Evolutionary conservation across 2,888 invertebrate species (phyloP), one percentile per base, ranked within the genome.

Genomic region (Sisyra nigra): DNA sequence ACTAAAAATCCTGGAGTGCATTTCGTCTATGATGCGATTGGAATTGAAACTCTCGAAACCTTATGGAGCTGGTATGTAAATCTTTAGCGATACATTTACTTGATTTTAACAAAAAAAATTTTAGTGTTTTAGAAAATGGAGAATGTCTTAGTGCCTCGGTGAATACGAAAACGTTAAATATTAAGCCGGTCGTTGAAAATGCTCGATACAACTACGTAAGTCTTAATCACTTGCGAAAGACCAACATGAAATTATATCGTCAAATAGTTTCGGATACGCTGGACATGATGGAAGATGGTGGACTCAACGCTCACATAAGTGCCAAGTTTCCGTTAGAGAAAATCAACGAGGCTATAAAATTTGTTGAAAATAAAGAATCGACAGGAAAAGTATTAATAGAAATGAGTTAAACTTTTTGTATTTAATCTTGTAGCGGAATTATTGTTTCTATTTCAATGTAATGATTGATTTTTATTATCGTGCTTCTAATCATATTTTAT

Each of bases 21-120:
- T 53, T 59, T 74, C n/a, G 68, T 78, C 8, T 73, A 78, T 53
- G 77, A 80, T 55, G 73, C 73, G 11, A 71, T 72, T 13, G 76
- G 76, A 30, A 76, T 75, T 14, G 63, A 72, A 41, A 59, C 72
- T 47, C 69, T 78, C 47, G 66, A 71, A 47, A 63, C 66, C 44
- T 63, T 73, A 29, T 55, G 73, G 13, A 61, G 65, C 52, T 73
- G 76, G 80, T 80, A 59, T 56, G 57, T 44, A 48, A 9, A 40
- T 15, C 31, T n/a, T 15, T 10, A 31, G 10, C 13, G 14, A n/a
- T 17, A 14, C 17, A 10, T 29, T 30, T 13, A 31, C 3, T 7
- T 11, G 6, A 3, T 4, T 24, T 7, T 24, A 24, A 24, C 3
- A 24, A 24, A 24, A 24, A 24, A 5, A 24, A 24, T 24, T 24